These are phyloP conservation scores for Littorina saxatilis DNA, from an alignment of 1,140 invertebrate species.

Conservation along the genomic window DNA sequence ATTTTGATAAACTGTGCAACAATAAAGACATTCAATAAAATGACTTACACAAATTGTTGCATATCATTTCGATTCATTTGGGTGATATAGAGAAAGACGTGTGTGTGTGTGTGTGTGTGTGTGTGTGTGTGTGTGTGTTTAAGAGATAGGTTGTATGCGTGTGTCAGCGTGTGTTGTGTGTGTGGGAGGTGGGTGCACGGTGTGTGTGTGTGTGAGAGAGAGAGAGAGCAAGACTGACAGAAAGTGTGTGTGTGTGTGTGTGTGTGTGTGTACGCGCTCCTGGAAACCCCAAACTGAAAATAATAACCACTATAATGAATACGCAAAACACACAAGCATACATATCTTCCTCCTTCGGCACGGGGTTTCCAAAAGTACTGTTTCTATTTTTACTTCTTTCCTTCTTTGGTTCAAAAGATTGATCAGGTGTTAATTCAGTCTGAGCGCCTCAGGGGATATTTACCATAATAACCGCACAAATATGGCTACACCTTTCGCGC, in stretches of 20 bases:
- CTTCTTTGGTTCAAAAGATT: too few relatives aligned
- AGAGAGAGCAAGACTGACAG: not conserved
- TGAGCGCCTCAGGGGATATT: too few relatives aligned
- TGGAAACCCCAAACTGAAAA: not conserved
- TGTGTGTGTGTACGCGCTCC: not conserved
- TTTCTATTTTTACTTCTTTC: too few relatives aligned
- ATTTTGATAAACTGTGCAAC: too few relatives aligned
- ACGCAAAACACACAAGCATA: too few relatives aligned
- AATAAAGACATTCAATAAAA: not conserved
- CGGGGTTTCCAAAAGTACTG: too few relatives aligned
- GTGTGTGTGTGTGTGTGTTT: constrained; percentile 12
- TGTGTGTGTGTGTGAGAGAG: not conserved
- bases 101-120: constrained; percentile 17
- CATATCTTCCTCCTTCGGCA: too few relatives aligned
- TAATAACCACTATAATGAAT: too few relatives aligned
- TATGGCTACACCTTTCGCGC: too few relatives aligned
- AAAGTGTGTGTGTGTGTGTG: constrained; percentile 6
- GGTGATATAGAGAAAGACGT: not conserved
- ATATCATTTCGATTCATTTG: too few relatives aligned
- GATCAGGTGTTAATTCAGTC: too few relatives aligned
- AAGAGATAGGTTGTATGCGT: not conserved
- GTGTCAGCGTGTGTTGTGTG: constrained; percentile 11
- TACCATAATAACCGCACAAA: too few relatives aligned
- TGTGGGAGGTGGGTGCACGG: not conserved
- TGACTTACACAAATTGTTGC: not conserved